Evolutionary conservation across 92 coral and sea anemone species (phyloP), one percentile per base, ranked within the genome.

Genomic region (Paramuricea clavata): DNA sequence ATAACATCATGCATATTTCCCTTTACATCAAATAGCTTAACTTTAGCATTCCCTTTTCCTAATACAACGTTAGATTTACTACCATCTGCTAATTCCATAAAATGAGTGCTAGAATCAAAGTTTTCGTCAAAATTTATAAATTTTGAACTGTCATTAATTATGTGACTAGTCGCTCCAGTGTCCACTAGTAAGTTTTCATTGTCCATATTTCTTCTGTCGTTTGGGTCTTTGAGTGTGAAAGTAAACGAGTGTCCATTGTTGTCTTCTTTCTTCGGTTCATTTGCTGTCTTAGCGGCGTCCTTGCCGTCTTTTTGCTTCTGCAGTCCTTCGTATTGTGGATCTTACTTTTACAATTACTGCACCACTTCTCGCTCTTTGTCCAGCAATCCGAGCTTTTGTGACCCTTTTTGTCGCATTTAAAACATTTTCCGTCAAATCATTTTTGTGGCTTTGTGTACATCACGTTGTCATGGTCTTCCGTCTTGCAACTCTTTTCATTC

Each of bases 1-100:
- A 60, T 49, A 19, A 56, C 92, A 28, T 89, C 81, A 15, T 85
- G 88, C 39, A 49, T 1, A 30, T 85, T 62, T 6, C 88, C 82
- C 28, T 25, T 27, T 33, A 85, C 82, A 47, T 85, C 82, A 73
- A 33, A 85, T 4, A 83, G 9, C 11, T 69, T 49, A 67, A 89
- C 83, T 2, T 78, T 39, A 36, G 62, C 92, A 70, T 72, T 78
- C 21, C 83, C 87, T 25, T 35, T 89, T 16, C 72, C 78, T 12
- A 79, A 69, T 26, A 78, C 87, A 54, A 89, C 87, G 27, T 78
- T 85, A 78, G 89, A 69, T 50, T 78, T 79, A 49, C 82, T 85
- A 26, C 89, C 89, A 85, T 89, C 86, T 0, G 92, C 87, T 56
- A 81, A 35, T 21, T 85, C 89, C 44, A 80, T 71, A 19, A 31